Evolutionary conservation across 2,113 vertebrate species (phyloP).

Genomic region (Neodontobutis hainanensis): DNA sequence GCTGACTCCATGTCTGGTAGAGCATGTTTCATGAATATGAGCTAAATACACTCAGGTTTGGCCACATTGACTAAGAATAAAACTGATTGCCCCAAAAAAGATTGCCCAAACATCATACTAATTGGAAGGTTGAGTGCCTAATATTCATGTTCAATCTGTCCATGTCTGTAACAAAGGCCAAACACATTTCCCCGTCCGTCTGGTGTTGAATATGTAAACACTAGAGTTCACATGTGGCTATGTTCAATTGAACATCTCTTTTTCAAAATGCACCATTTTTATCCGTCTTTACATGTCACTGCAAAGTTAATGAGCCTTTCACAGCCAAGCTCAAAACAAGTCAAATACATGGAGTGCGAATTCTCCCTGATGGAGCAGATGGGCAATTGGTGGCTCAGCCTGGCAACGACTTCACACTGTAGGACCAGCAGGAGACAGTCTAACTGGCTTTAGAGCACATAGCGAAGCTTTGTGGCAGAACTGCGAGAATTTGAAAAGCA

Average conservation of each 20-base stretch:
- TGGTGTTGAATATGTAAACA: slow-evolving; percentile 42
- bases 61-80: not conserved
- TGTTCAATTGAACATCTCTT: slow-evolving; percentile 44
- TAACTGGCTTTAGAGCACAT: slow-evolving; percentile 56
- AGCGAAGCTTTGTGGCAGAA: slow-evolving; percentile 51
- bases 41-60: slow-evolving; percentile 33
- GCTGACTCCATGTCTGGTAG: slow-evolving; percentile 68
- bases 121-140: too few species aligned
- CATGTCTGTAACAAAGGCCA: slow-evolving; percentile 26
- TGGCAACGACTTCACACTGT: slow-evolving; percentile 68
- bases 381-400: slow-evolving; percentile 72
- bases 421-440: slow-evolving; percentile 56
- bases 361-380: slow-evolving; percentile 74
- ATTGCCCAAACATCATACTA: too few species aligned
- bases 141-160: slow-evolving; percentile 29
- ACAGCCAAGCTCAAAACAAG: slow-evolving; percentile 64
- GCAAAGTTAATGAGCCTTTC: slow-evolving; percentile 63
- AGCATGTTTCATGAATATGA: slow-evolving; percentile 55
- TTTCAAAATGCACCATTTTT: slow-evolving; percentile 22
- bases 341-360: slow-evolving; percentile 73
- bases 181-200: slow-evolving; percentile 12
- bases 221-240: slow-evolving; percentile 46
- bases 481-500: slow-evolving; percentile 36
- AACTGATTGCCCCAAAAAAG: not conserved
- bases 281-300: slow-evolving; percentile 53